A percentile compares a stretch with the other conserved stretches of the same genome.
Evolutionary conservation across 2,113 vertebrate genomes (phyloP).

Genomic region (Neotoma lepida): DNA sequence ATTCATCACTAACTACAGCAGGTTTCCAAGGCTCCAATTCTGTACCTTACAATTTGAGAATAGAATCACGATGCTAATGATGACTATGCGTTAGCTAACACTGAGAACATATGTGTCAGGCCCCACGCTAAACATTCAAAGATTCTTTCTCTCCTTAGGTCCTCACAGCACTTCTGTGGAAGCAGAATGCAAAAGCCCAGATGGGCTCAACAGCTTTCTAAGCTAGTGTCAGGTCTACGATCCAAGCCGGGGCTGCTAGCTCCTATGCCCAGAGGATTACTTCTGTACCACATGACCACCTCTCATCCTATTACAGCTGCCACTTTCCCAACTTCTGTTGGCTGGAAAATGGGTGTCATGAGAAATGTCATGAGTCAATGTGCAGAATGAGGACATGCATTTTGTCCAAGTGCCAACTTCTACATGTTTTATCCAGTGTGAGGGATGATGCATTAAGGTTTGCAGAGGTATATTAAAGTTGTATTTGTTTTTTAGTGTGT

Average conservation of each 20-base stretch:
- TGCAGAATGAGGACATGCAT: background rate
- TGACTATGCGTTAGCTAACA: background rate
- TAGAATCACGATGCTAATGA: accelerated
- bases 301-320: background rate
- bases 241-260: background rate
- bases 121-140: background rate
- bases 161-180: background rate
- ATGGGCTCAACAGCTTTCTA: background rate
- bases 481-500: conserved; percentile 15
- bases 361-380: background rate
- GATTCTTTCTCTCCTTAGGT: background rate
- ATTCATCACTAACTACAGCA: background rate
- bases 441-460: background rate
- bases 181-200: background rate
- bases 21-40: background rate
- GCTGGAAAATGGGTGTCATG: background rate
- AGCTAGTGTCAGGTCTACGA: background rate
- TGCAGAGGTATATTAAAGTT: background rate
- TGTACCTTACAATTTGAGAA: background rate
- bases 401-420: background rate
- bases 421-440: background rate
- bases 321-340: background rate
- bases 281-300: background rate
- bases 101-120: background rate
- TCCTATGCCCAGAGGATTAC: background rate